Evolutionary conservation across 2,113 vertebrate genomes (phyloP), one percentile per base, ranked within the genome.

Genomic region (Triplophysa dalaica): DNA sequence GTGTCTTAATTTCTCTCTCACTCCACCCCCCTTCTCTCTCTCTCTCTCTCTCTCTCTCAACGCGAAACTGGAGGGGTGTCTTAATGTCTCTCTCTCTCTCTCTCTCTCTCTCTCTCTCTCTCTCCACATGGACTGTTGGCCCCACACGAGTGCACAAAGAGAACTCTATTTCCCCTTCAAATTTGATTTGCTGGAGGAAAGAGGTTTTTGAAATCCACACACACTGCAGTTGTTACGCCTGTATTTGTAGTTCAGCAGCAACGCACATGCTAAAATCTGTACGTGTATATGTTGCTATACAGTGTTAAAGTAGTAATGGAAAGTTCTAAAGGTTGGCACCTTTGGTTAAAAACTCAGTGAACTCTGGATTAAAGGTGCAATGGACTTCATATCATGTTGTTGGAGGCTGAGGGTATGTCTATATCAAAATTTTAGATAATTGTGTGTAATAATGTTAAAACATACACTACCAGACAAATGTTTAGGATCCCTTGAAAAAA

Each of bases 351-450:
- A 41, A 50, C 62, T 33, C n/a, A 7, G 26, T 68, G 48, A 83
- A 78, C 86, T 88, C 79, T 83, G 86, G 82, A 87, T 77, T 29
- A 29, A 72, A 81, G 77, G 75, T 80, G 72, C 86, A 83, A 62
- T 87, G 81, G 77, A 88, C 75, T 92, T 94, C 90, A 89, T 86
- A 75, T 84, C 77, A 5, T 93, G 92, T 85, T 91, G 93, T 86
- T 83, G 87, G 72, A 85, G 89, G 68, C 80, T 80, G 79, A 90
- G 87, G 93, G 93, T 93, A 94, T 41, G 87, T 69, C 87, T 86
- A 14, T 29, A 12, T 66, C 8, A 43, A 13, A 6, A 64, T 26
- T 64, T 54, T 38, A 38, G 33, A 38, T 38, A 0, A 38, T 38
- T 38, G 6, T 38, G 33, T 38, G 5, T 38, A 38, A 38, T 38